phyloP scores from a whole-genome alignment of 92 coral and sea anemone species.

The Umimayanthus chanpuru region DNA sequence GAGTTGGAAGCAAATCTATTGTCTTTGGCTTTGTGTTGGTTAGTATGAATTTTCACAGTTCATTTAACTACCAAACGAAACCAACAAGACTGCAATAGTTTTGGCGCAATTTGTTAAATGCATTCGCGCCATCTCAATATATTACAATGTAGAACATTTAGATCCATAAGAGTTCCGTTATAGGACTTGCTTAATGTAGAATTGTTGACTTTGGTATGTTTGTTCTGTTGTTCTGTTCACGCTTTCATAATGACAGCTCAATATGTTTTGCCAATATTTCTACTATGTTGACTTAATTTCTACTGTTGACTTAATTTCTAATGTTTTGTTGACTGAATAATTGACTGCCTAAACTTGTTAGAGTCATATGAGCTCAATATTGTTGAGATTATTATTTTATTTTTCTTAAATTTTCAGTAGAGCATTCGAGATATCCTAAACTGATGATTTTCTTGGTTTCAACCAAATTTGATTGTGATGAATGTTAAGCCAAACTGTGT shows the following conservation, averaged over 20 bases:
- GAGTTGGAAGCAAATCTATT: background rate
- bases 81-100: background rate
- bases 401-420: too few species aligned
- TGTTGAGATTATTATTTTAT: too few species aligned
- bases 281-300: background rate
- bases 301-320: too few species aligned
- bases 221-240: background rate
- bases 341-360: background rate
- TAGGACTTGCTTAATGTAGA: background rate
- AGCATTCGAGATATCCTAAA: too few species aligned
- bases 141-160: background rate
- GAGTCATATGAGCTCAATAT: background rate
- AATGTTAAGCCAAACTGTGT: too few species aligned
- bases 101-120: background rate
- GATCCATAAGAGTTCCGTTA: background rate
- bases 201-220: background rate
- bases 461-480: too few species aligned
- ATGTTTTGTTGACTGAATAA: background rate
- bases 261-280: background rate
- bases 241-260: background rate
- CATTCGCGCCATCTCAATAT: background rate
- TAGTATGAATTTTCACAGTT: background rate
- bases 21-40: background rate
- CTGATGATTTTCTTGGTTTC: too few species aligned
- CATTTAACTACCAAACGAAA: background rate